Conservation (phyloP, 1,140 invertebrate genomes). For the Zophobas morio region DNA sequence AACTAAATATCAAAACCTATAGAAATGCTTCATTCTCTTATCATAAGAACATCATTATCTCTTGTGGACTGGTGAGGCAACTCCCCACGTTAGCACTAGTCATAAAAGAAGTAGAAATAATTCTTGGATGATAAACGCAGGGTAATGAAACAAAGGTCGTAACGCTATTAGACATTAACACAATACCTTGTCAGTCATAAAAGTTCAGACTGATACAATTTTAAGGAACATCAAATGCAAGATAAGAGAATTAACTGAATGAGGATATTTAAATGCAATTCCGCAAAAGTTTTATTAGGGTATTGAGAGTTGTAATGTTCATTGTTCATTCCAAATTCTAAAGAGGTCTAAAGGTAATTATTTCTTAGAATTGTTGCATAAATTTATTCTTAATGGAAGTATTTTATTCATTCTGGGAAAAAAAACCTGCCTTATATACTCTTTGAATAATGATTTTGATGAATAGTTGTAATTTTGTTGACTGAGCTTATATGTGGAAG, state of each 20-base stretch:
- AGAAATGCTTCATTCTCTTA: too few species aligned
- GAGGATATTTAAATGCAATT: slow-evolving; percentile 37
- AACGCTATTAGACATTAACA: not conserved
- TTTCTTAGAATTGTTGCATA: slow-evolving; percentile 1
- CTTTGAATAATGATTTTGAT: too few species aligned
- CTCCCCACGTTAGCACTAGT: not conserved
- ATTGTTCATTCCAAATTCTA: slow-evolving; percentile 24
- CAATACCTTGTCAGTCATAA: not conserved
- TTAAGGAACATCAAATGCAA: slow-evolving; percentile 25
- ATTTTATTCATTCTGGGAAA: too few species aligned
- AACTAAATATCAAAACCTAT: too few species aligned
- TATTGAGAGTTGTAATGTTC: slow-evolving; percentile 28
- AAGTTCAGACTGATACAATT: slow-evolving; percentile 4
- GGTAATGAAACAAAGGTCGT: not conserved
- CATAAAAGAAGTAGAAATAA: not conserved
- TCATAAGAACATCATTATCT: too few species aligned
- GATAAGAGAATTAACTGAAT: slow-evolving; percentile 33
- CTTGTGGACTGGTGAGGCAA: too few species aligned
- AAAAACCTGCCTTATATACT: too few species aligned
- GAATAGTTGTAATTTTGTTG: too few species aligned
- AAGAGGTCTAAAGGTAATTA: slow-evolving; percentile 27
- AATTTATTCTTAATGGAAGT: not conserved
- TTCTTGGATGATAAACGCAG: not conserved
- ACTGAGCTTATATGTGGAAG: too few species aligned
- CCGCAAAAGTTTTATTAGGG: slow-evolving; percentile 33